Evolutionary conservation across 2,797 vertebrate genomes (phyloP).

Genomic region (Pelodytes ibericus): DNA sequence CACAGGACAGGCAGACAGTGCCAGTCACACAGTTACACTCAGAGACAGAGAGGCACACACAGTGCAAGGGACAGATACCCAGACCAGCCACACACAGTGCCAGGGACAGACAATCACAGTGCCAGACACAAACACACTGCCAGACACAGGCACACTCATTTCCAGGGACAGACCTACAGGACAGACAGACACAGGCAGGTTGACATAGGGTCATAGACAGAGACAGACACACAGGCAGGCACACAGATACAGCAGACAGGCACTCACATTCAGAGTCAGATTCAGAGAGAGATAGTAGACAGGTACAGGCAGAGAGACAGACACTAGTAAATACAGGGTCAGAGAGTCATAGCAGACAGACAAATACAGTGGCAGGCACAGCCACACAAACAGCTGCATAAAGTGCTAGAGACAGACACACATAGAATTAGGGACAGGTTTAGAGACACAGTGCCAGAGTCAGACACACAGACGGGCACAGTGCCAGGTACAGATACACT

Average conservation of each 20-base stretch:
- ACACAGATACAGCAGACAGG: background rate
- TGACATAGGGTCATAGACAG: background rate
- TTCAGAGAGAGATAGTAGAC: background rate
- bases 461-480: conserved; percentile 8
- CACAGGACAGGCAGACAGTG: background rate
- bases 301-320: background rate
- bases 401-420: background rate
- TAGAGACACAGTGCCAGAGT: background rate
- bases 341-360: too few relatives aligned
- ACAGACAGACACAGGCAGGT: background rate
- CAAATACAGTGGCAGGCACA: background rate
- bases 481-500: background rate
- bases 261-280: background rate
- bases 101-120: background rate
- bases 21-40: background rate
- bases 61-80: background rate
- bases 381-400: background rate
- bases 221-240: background rate
- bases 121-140: background rate
- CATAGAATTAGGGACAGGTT: background rate
- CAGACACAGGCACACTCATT: background rate
- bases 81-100: background rate
- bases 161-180: background rate
- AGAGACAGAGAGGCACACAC: background rate
- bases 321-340: background rate